Conservation (phyloP, 2,113 vertebrate genomes). For the Fregetta grallaria region DNA sequence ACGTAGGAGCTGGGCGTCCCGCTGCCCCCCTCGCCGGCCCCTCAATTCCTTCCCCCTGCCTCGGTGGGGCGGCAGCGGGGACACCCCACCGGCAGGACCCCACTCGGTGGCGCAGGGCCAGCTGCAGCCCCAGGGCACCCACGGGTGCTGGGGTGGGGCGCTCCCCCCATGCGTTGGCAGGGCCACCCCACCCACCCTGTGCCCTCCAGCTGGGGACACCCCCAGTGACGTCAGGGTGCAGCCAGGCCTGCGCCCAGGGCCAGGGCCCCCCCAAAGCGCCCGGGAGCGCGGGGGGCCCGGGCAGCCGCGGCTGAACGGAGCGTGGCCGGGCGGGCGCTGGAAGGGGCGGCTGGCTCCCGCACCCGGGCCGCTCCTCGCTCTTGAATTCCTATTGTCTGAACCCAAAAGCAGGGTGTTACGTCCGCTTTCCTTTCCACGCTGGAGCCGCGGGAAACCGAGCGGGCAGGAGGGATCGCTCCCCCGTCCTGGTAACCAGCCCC, state of each 20-base stretch:
- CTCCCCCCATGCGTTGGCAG: not conserved
- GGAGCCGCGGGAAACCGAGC: not conserved
- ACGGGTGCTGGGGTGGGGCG: not conserved
- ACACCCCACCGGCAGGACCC: not conserved
- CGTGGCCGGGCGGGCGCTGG: not conserved
- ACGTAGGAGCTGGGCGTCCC: not conserved
- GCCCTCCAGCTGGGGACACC: not conserved
- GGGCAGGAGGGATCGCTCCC: not conserved
- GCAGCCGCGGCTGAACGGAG: not conserved
- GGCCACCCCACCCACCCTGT: not conserved
- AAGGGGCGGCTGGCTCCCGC: not conserved
- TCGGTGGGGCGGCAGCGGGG: not conserved
- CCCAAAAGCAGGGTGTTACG: slow-evolving; percentile 56
- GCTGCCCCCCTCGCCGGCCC: not conserved
- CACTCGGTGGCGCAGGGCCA: not conserved
- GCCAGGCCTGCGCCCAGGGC: not conserved
- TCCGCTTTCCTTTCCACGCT: slow-evolving; percentile 22
- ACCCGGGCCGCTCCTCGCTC: slow-evolving; percentile 37
- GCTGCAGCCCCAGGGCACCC: not conserved
- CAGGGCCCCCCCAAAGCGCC: not conserved
- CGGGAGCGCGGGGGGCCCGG: not conserved
- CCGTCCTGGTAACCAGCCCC: not conserved
- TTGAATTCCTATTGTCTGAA: slow-evolving; percentile 62
- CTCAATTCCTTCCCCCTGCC: not conserved
- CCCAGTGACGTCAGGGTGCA: not conserved